Evolutionary conservation across 2,888 invertebrate species (phyloP).

Genomic region (Auanema sp.): DNA sequence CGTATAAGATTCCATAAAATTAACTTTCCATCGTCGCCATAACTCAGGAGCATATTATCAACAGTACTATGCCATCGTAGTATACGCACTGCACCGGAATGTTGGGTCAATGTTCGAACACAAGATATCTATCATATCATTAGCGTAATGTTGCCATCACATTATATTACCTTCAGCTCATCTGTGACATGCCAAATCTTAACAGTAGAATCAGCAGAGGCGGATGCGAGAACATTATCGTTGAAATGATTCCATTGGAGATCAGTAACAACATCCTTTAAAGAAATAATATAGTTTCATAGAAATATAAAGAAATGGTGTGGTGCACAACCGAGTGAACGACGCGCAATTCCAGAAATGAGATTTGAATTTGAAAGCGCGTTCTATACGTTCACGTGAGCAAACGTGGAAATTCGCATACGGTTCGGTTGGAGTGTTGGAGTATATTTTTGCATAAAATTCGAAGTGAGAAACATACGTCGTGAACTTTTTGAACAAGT

Average conservation of each 20-base stretch:
- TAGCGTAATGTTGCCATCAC: neutral
- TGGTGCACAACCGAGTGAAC: neutral
- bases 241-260: slow-evolving; percentile 1
- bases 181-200: slow-evolving; percentile 1
- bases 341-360: neutral
- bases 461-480: too few relatives aligned
- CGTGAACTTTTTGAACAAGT: too few relatives aligned
- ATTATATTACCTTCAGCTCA: neutral
- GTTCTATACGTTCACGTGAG: too few relatives aligned
- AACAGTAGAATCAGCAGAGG: neutral
- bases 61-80: neutral
- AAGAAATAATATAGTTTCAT: too few relatives aligned
- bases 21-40: neutral
- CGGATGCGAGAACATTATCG: neutral
- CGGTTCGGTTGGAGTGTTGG: too few relatives aligned
- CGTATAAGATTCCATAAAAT: neutral
- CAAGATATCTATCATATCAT: neutral
- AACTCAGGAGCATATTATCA: neutral
- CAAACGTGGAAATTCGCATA: too few relatives aligned
- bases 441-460: too few relatives aligned
- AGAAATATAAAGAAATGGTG: neutral
- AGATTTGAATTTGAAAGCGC: too few relatives aligned
- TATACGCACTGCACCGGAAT: neutral
- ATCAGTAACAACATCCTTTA: neutral
- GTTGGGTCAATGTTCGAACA: neutral